These are phyloP conservation scores for Smittia sp. DNA, from an alignment of 2,888 invertebrate species.

Conservation along the genomic window DNA sequence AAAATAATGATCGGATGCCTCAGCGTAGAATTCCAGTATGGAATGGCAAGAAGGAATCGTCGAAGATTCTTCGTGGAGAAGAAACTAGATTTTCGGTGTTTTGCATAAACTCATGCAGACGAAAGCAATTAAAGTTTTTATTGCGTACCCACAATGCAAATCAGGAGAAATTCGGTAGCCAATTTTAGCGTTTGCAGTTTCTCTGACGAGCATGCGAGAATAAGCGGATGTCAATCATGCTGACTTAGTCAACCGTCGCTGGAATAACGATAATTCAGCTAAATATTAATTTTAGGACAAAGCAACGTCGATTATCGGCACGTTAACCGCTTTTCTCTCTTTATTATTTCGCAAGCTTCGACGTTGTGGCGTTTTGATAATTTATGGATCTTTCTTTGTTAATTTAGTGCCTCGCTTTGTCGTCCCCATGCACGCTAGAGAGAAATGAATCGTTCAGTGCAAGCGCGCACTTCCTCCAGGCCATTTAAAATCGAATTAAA, in stretches of 20 bases:
- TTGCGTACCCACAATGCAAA: neutral
- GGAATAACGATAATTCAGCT: no score
- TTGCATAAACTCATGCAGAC: slow-evolving; percentile 32
- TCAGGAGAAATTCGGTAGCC: slow-evolving; percentile 11
- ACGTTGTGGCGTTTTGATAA: slow-evolving; percentile 22
- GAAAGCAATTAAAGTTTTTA: slow-evolving; percentile 14
- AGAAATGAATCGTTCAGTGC: slow-evolving; percentile 13
- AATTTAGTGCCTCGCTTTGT: slow-evolving; percentile 26
- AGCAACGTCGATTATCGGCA: slow-evolving; percentile 24
- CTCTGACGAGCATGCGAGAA: neutral
- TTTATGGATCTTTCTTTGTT: slow-evolving; percentile 23
- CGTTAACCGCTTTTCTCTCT: slow-evolving; percentile 30
- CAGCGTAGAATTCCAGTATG: neutral
- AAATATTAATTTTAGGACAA: no score
- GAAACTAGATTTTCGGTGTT: slow-evolving; percentile 11
- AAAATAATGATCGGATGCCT: slow-evolving; percentile 8
- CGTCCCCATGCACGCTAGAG: slow-evolving; percentile 10
- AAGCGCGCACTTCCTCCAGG: slow-evolving; percentile 25
- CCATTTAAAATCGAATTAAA: slow-evolving; percentile 32
- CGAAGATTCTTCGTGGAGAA: neutral
- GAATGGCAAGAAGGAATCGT: neutral
- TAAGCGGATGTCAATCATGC: no score
- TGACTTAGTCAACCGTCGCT: no score
- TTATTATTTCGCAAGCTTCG: neutral
- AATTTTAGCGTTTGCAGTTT: neutral